Percentiles rank a stretch among this genome's conserved stretches.
Evolutionary conservation across 2,113 vertebrate genomes (phyloP).

Genomic region (Dromiciops gliroides): DNA sequence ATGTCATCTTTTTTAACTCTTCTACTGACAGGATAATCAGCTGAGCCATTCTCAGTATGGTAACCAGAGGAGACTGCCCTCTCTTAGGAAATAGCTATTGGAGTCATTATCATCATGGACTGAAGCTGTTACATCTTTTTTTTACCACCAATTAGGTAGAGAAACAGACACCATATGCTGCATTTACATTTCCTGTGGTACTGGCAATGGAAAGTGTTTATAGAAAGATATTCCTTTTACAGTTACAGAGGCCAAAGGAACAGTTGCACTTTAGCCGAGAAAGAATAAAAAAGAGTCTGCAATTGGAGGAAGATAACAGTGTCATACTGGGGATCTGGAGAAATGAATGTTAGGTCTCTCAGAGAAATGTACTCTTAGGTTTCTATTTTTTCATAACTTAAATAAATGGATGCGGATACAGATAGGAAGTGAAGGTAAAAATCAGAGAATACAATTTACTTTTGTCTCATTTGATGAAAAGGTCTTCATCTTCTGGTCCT

Average conservation of each 20-base stretch:
- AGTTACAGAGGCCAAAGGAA: slow-evolving; percentile 64
- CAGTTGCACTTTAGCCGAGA: slow-evolving; percentile 47
- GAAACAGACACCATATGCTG: slow-evolving; percentile 58
- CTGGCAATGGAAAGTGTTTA: slow-evolving; percentile 52
- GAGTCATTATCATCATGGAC: slow-evolving; percentile 53
- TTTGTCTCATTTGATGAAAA: background rate
- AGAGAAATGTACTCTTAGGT: background rate
- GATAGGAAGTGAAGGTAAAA: background rate
- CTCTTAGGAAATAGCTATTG: slow-evolving; percentile 59
- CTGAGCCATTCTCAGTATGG: slow-evolving; percentile 23
- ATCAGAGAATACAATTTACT: background rate
- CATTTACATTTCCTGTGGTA: slow-evolving; percentile 65
- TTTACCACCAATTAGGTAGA: slow-evolving; percentile 66
- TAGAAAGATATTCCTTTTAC: slow-evolving; percentile 56
- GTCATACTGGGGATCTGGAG: background rate
- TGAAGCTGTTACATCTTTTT: slow-evolving; percentile 63
- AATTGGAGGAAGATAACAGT: slow-evolving; percentile 54
- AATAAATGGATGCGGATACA: background rate
- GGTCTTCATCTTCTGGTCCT: background rate
- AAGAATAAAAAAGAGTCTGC: background rate
- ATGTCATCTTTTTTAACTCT: slow-evolving; percentile 4
- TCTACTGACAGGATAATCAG: slow-evolving; percentile 1
- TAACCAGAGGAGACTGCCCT: slow-evolving; percentile 41
- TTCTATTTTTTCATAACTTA: background rate
- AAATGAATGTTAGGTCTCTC: background rate